A percentile compares a stretch with the other conserved stretches of the same genome.
Conservation (phyloP, 2,113 vertebrate genomes). For the Tragelaphus strepsiceros region DNA sequence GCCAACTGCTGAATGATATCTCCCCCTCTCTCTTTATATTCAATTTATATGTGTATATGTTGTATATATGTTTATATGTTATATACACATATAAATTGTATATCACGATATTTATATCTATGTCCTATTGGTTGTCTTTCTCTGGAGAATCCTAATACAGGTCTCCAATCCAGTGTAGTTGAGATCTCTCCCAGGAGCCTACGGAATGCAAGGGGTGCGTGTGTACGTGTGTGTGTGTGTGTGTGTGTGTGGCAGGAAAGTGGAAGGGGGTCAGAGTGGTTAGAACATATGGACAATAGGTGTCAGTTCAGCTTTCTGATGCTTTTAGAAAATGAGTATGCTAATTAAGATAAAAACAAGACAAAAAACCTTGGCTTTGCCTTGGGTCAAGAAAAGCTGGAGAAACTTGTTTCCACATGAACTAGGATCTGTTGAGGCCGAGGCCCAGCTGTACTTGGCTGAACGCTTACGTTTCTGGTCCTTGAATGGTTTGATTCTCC, state of each 20-base stretch:
- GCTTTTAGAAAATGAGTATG: not conserved
- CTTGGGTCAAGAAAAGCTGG: not conserved
- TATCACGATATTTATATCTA: accelerated
- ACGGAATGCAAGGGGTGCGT: not conserved
- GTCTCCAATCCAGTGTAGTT: not conserved
- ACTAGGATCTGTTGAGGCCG: not conserved
- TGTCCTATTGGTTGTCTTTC: not conserved
- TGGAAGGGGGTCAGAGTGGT: not conserved
- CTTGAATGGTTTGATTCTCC: not conserved
- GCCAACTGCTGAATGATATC: not conserved
- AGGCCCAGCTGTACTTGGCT: not conserved
- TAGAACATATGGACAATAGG: not conserved
- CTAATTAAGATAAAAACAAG: not conserved
- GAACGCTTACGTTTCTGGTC: not conserved
- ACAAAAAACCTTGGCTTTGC: not conserved
- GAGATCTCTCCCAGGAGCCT: not conserved
- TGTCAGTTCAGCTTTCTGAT: not conserved
- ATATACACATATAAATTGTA: not conserved
- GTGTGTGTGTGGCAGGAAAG: not conserved
- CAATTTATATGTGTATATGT: not conserved
- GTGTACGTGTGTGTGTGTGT: not conserved
- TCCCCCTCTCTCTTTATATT: not conserved
- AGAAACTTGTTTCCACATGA: not conserved
- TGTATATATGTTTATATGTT: not conserved
- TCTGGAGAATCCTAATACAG: not conserved